Evolutionary conservation across 2,888 invertebrate species (phyloP).

Genomic region (Acanthosepion pharaonis): DNA sequence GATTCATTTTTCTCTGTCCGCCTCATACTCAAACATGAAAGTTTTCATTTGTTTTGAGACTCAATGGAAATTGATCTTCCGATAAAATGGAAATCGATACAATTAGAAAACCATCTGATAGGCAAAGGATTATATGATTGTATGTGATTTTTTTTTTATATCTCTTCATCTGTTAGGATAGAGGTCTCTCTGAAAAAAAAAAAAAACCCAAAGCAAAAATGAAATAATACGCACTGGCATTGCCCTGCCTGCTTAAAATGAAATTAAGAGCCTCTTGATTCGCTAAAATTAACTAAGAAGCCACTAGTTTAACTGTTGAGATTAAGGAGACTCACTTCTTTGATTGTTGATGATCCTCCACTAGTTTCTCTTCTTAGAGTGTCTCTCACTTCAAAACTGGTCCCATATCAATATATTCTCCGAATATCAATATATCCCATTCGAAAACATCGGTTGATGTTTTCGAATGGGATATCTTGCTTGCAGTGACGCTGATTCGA

Average conservation of each 20-base stretch:
- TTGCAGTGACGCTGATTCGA: no score
- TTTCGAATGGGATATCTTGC: no score
- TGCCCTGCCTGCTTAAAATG: background rate
- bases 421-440: no score
- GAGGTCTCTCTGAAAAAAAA: background rate
- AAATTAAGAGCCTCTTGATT: background rate
- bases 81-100: background rate
- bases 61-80: background rate
- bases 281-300: background rate
- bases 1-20: no score
- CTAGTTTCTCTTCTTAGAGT: background rate
- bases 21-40: no score
- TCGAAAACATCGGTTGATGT: no score
- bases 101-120: background rate
- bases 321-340: background rate
- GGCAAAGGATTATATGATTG: background rate
- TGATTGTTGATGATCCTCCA: background rate
- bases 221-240: background rate
- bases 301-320: background rate
- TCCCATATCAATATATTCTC: no score
- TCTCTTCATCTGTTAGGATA: background rate
- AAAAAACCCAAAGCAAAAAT: background rate
- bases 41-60: no score
- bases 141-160: background rate
- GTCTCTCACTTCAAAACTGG: background rate